A percentile compares a stretch with the other conserved stretches of the same genome.
These are phyloP conservation scores for Chinchilla lanigera DNA, from an alignment of 2,113 vertebrate genomes.

Conservation along the genomic window DNA sequence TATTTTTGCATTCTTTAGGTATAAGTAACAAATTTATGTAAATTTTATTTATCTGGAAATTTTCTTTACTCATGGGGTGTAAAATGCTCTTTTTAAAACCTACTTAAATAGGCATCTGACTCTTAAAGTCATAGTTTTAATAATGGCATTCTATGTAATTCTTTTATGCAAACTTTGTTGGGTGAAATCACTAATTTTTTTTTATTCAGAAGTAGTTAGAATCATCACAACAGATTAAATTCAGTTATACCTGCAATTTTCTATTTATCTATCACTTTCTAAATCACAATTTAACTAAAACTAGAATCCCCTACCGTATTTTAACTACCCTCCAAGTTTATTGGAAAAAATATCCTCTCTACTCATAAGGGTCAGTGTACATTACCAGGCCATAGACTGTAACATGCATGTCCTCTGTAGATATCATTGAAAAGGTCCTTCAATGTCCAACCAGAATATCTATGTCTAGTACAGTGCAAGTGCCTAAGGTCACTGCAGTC, in stretches of 20 bases:
- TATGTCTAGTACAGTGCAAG: background rate
- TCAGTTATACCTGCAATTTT: background rate
- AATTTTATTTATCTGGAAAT: background rate
- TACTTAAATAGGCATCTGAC: background rate
- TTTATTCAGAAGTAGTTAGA: background rate
- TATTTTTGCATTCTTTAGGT: background rate
- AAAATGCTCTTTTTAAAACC: background rate
- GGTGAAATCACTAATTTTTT: background rate
- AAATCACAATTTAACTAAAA: background rate
- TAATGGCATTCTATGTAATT: background rate
- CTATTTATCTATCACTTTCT: background rate
- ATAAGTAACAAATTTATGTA: background rate
- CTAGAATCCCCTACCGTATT: background rate
- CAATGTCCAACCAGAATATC: accelerated
- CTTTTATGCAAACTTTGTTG: background rate
- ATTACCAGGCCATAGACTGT: accelerated
- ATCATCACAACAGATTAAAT: background rate
- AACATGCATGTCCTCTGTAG: background rate
- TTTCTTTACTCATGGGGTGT: background rate
- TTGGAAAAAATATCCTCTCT: background rate
- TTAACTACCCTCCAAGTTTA: background rate
- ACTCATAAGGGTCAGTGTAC: background rate
- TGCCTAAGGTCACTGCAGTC: background rate
- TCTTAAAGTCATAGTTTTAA: background rate
- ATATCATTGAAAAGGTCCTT: background rate